These are phyloP conservation scores for Falco rusticolus DNA, from an alignment of 2,797 vertebrate genomes.

Conservation along the genomic window DNA sequence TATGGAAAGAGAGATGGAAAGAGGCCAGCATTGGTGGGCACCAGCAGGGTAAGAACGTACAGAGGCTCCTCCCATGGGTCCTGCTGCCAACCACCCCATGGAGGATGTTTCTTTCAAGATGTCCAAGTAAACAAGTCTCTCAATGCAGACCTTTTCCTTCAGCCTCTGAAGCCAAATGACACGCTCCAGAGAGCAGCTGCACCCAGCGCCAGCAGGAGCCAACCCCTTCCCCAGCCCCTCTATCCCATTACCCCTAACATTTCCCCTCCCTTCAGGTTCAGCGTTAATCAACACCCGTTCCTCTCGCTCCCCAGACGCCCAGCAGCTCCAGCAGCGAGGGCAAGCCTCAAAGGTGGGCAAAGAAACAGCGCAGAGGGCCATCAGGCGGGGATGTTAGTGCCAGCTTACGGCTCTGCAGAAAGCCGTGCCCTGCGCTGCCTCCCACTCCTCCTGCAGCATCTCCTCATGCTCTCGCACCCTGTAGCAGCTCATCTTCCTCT, in stretches of 20 bases:
- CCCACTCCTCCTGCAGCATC: not conserved
- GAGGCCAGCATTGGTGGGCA: not conserved
- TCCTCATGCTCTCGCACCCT: not conserved
- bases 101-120: not conserved
- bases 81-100: not conserved
- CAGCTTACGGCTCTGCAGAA: not conserved
- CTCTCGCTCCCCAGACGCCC: not conserved
- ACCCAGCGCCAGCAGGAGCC: not conserved
- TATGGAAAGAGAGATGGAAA: not conserved
- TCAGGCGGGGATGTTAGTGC: fast-evolving
- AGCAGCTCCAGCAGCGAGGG: not conserved
- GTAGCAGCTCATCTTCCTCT: not conserved
- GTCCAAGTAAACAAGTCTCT: not conserved
- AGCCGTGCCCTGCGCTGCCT: fast-evolving
- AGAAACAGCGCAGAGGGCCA: not conserved
- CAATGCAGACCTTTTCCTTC: not conserved
- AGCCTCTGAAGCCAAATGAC: not conserved
- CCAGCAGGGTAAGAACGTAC: not conserved
- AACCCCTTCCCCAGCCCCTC: not conserved
- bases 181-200: fast-evolving
- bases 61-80: fast-evolving
- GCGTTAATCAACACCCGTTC: not conserved
- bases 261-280: not conserved
- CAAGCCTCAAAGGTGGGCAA: not conserved
- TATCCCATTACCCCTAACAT: not conserved